Conservation (phyloP, 2,113 vertebrate genomes). For the Grammomys dolichurus region DNA sequence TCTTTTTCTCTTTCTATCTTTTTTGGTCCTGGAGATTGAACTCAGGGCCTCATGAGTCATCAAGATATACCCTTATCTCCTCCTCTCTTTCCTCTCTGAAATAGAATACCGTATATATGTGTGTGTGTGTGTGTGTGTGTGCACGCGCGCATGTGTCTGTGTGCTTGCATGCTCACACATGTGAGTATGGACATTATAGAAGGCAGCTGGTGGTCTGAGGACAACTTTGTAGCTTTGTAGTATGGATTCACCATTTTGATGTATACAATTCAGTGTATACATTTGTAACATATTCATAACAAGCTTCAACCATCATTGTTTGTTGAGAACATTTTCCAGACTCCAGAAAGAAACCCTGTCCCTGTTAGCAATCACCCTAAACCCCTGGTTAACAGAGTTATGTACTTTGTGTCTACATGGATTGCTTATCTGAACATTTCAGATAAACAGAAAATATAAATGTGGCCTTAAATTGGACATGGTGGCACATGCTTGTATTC, state of each 20-base stretch:
- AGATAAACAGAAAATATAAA: not conserved
- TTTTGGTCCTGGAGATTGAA: not conserved
- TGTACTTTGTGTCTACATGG: not conserved
- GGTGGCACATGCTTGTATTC: not conserved
- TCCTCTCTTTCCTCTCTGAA: not conserved
- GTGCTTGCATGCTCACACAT: not conserved
- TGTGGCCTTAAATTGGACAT: not conserved
- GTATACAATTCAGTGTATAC: not conserved
- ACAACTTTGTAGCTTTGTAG: not conserved
- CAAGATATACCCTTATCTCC: not conserved
- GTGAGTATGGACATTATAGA: not conserved
- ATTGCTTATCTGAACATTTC: not conserved
- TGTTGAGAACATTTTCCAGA: not conserved
- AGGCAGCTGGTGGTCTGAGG: not conserved
- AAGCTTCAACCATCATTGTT: not conserved
- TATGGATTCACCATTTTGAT: not conserved
- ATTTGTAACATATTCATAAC: not conserved
- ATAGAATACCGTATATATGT: not conserved
- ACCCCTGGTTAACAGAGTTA: not conserved
- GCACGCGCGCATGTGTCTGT: not conserved
- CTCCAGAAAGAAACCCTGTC: not conserved
- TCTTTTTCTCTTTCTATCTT: not conserved
- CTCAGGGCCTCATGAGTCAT: not conserved
- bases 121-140: not conserved
- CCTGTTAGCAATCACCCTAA: not conserved